Evolutionary conservation across 2,888 invertebrate genomes (phyloP).

Genomic region (Napeogenes inachia): DNA sequence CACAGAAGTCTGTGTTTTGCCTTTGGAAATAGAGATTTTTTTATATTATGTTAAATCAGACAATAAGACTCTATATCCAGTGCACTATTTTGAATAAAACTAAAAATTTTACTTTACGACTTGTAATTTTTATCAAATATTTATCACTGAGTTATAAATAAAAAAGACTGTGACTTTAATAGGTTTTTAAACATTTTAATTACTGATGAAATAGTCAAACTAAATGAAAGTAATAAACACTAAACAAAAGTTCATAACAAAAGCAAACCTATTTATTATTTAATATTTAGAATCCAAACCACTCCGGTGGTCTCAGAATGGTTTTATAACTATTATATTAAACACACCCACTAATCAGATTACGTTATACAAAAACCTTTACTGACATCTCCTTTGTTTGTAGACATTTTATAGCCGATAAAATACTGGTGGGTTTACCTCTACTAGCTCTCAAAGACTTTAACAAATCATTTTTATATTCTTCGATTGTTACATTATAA

Average conservation of each 20-base stretch:
- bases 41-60: too few species aligned
- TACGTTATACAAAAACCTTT: conserved; percentile 25
- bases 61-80: too few species aligned
- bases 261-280: conserved; percentile 4
- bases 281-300: conserved; percentile 7
- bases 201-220: too few species aligned
- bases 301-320: conserved; percentile 26
- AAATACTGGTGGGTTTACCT: neutral
- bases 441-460: neutral
- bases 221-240: too few species aligned
- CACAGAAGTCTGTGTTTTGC: too few species aligned
- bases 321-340: conserved; percentile 21
- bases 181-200: too few species aligned
- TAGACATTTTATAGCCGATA: conserved; percentile 11
- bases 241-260: neutral
- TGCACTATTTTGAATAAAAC: too few species aligned
- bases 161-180: too few species aligned
- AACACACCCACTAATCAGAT: conserved; percentile 31
- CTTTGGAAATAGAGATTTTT: too few species aligned
- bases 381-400: conserved; percentile 28
- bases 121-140: too few species aligned
- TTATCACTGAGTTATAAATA: too few species aligned
- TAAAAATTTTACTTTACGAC: too few species aligned
- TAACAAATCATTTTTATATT: neutral
- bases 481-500: neutral